Evolutionary conservation across 2,113 vertebrate genomes (phyloP), one percentile per base, ranked within the genome.

Genomic region (Pteropus alecto): DNA sequence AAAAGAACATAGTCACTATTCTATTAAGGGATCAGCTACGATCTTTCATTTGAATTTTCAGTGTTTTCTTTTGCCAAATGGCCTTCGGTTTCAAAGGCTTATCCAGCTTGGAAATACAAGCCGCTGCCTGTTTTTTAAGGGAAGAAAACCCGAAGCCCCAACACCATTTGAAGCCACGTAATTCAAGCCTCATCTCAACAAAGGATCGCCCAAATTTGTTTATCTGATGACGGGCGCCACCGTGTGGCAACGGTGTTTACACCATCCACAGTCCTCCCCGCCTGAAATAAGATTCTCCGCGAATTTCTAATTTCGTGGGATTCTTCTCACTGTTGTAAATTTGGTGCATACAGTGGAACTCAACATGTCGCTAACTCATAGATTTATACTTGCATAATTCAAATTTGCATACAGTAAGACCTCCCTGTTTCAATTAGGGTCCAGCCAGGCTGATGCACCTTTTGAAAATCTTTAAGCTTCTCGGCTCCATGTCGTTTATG

Each of bases 191-290:
- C 2, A 2, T 81, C 65, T 26, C 65, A 16, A 35, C 70, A 43
- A 35, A 46, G 56, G 12, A 13, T 1, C 3, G 0, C 8, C 35
- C 58, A 0, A 0, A 5, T 6, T 28, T 6, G 4, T 6, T 48
- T n/a, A 15, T 86, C 81, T 12, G 82, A 3, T 1, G 63, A 8
- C 26, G 43, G 60, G 83, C n/a, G 56, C 92, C 94, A 68, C 94
- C 90, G 0, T 33, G 93, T 56, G 90, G 90, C 87, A 0, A 60
- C 7, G 14, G 46, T 1, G 15, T 35, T 2, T 54, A 38, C 5
- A 0, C 0, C 6, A 0, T 4, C 65, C 28, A 24, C 43, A 0
- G 7, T 7, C 35, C 74, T 0, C 3, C 2, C 26, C 0, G 18
- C n/a, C 8, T 6, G 10, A 46, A 61, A 4, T 1, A 18, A 28